These are phyloP conservation scores for Macrophya alboannulata DNA, from an alignment of 2,888 invertebrate species.

Conservation along the genomic window DNA sequence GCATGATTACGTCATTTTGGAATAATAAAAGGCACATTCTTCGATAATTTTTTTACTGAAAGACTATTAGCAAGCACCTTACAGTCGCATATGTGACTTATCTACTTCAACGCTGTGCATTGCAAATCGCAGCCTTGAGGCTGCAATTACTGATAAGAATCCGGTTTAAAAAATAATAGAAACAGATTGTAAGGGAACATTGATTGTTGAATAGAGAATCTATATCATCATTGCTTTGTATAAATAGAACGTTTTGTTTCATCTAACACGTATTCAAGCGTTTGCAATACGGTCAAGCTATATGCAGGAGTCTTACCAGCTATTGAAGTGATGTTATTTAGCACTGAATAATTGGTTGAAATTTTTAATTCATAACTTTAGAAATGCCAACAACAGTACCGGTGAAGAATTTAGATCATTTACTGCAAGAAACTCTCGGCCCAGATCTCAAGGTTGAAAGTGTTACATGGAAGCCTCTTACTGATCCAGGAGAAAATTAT, in stretches of 20 bases:
- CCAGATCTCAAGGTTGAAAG: conserved; percentile 66
- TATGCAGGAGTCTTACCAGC: background rate
- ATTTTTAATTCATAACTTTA: conserved; percentile 24
- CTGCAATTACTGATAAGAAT: background rate
- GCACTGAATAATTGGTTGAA: background rate
- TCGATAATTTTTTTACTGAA: background rate
- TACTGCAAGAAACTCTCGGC: conserved; percentile 69
- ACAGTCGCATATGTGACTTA: background rate
- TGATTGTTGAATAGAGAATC: background rate
- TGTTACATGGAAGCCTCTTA: conserved; percentile 74
- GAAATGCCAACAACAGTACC: conserved; percentile 69
- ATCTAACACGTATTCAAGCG: background rate
- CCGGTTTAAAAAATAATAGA: background rate
- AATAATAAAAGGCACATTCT: background rate
- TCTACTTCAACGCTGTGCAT: background rate
- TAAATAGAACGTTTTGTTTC: background rate
- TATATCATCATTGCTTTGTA: background rate
- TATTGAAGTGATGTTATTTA: background rate
- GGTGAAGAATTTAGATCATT: conserved; percentile 68
- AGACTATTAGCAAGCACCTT: background rate
- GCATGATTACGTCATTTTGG: background rate
- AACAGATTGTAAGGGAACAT: background rate
- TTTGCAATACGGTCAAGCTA: background rate
- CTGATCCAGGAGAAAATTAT: conserved; percentile 78
- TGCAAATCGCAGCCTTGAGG: background rate